Evolutionary conservation across 2,888 invertebrate species (phyloP).

Genomic region (Gymnosoma rotundatum): DNA sequence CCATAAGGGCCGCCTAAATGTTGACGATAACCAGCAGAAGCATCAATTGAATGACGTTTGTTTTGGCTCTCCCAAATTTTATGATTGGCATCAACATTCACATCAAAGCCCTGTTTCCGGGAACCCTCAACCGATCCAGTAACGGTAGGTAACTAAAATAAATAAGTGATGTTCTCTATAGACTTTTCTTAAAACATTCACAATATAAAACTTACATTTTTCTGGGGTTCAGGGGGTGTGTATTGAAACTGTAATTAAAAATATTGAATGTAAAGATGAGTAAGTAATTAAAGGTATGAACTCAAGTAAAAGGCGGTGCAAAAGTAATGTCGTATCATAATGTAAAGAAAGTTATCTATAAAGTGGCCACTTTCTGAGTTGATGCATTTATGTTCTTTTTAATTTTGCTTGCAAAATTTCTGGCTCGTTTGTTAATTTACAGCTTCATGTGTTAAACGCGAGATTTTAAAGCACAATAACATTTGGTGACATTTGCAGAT

Average conservation of each 20-base stretch:
- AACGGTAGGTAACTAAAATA: conserved; percentile 19
- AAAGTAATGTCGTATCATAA: too few species aligned
- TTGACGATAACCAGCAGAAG: conserved; percentile 75
- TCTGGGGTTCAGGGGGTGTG: not conserved
- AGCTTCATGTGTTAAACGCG: too few species aligned
- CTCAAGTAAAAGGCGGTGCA: too few species aligned
- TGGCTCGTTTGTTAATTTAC: too few species aligned
- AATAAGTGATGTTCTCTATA: not conserved
- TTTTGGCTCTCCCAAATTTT: conserved; percentile 78
- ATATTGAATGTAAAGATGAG: not conserved
- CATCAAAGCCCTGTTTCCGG: conserved; percentile 73
- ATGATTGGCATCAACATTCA: conserved; percentile 73
- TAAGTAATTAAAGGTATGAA: too few species aligned
- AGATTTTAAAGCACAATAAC: too few species aligned
- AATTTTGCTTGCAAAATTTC: too few species aligned
- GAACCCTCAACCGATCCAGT: conserved; percentile 73
- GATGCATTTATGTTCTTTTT: too few species aligned
- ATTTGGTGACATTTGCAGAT: too few species aligned
- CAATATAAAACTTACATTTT: conserved; percentile 24
- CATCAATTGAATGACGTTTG: conserved; percentile 76
- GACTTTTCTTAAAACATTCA: not conserved
- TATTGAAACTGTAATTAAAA: conserved; percentile 13
- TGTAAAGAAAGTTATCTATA: too few species aligned
- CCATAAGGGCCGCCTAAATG: conserved; percentile 80
- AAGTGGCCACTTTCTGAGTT: not conserved